Base-by-base conservation (phyloP, 2,113 vertebrate species). In the Peromyscus leucopus region DNA sequence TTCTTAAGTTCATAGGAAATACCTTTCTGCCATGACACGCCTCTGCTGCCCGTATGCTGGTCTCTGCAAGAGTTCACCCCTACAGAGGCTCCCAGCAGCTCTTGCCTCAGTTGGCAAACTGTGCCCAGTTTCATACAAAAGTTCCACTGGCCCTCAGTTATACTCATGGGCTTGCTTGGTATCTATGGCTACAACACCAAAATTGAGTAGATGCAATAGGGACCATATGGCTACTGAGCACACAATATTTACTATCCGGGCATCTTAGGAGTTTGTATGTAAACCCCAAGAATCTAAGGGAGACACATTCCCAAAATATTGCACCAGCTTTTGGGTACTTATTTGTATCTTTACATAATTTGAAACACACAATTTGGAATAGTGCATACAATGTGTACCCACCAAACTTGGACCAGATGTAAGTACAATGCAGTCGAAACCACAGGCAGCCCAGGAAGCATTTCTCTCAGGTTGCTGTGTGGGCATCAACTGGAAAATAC, bases 81-180 rank as follows among this genome's bases (percentile, higher is more conserved):
- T 78, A 67, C 36, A 93, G 80, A 89, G 65, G n/a, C 48, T 86
- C 3, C 15, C 42, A 82, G 59, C 22, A 80, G 46, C 17, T 75
- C 22, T 85, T 26, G 42, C 83, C n/a, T 36, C 22, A 28, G 46
- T 5, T 90, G 61, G n/a, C 39, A 79, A 94, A 63, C 61, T 42
- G 67, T 31, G 39, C 75, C 39, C 63, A 33, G 91, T 80, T 91
- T 76, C 90, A n/a, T 51, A 93, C 85, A 91, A 95, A 95, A 97
- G 72, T 96, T 92, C 91, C 71, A 59, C 36, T 87, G 88, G 93
- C 82, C 87, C 55, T 82, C 61, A 59, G 84, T 79, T 88, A 96
- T 1, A 1, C 21, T 48, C 59, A 33, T 65, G 36, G 42, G 51
- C 92, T 90, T 79, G 82, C 75, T 84, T 39, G 94, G 79, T 86